Evolutionary conservation across 64 coral and sea anemone genomes (phyloP), one percentile per base, ranked within the genome.

Genomic region (Catalaphyllia jardinei): DNA sequence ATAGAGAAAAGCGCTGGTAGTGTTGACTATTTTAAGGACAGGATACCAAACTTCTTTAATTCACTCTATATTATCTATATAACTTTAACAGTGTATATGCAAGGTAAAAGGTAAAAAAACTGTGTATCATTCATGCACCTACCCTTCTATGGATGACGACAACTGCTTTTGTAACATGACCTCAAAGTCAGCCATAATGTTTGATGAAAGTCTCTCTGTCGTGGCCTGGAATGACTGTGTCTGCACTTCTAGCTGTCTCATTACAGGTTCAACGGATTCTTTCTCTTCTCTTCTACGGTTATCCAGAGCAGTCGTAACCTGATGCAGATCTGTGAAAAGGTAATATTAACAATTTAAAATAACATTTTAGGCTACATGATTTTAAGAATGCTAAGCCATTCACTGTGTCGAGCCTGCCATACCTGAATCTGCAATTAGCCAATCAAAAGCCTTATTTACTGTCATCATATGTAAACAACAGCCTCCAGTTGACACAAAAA

Each of bases 131-230:
- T 10, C 29, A 11, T 69, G 22, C 10, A 69, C 54, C 22, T 76
- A 99, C 97, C 88, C 95, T 86, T 95, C 76, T n/a, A 99, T 72
- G 30, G 94, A 76, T 16, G 88, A 92, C 10, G 91, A 49, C 17
- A 99, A 86, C 42, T 99, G 97, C 73, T 87, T 93, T 52, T 93
- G 97, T 87, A 99, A 72, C 78, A 99, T 78, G 20, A 76, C 86
- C 30, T 95, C 89, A 71, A 99, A 80, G n/a, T 88, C 93, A 50
- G 65, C 74, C 77, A 90, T 87, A 19, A 95, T 52, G 33, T 74
- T 88, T 39, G 93, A 87, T 19, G 87, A 93, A 4, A 93, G 69
- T 77, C 88, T 95, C 60, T 95, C 93, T 50, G 90, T 93, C 29
- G 80, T 84, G 19, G 75, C 74, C 52, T 92, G 90, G 71, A 98